Percentiles rank a stretch among this genome's conserved stretches.
Evolutionary conservation across 1,140 invertebrate species (phyloP).

Genomic region (Steinernema feltiae): DNA sequence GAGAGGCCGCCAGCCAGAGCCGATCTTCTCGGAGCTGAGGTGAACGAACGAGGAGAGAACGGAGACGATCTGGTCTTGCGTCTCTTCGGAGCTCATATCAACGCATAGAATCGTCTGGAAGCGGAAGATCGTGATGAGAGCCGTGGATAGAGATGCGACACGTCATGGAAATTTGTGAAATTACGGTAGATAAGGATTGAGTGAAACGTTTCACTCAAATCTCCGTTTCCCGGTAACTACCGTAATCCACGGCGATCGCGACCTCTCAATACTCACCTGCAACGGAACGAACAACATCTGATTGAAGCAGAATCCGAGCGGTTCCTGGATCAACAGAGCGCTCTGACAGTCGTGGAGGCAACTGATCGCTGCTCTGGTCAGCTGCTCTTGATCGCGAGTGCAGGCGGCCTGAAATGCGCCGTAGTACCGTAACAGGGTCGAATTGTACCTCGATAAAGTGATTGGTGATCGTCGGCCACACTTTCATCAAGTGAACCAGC

Average conservation of each 20-base stretch:
- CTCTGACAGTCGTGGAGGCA: not conserved
- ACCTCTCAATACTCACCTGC: no score
- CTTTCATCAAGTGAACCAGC: not conserved
- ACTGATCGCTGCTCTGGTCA: not conserved
- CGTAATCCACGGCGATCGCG: not conserved
- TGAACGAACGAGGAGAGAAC: not conserved
- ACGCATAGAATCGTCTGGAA: not conserved
- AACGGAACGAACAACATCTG: not conserved
- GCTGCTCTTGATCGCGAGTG: not conserved
- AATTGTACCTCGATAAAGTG: constrained; percentile 1
- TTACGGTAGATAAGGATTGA: no score
- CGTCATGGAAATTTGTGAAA: no score
- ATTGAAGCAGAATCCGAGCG: not conserved
- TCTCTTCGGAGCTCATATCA: not conserved
- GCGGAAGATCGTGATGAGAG: no score
- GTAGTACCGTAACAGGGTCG: not conserved
- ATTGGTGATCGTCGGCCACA: not conserved
- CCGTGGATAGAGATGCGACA: no score
- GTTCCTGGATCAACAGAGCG: not conserved
- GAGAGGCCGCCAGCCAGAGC: not conserved
- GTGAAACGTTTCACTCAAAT: no score
- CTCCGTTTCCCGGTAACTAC: no score
- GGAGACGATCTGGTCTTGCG: not conserved
- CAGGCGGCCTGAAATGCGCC: not conserved
- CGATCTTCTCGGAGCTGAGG: not conserved